Conservation (phyloP, 2,888 invertebrate genomes). For the Syrphus vitripennis region DNA sequence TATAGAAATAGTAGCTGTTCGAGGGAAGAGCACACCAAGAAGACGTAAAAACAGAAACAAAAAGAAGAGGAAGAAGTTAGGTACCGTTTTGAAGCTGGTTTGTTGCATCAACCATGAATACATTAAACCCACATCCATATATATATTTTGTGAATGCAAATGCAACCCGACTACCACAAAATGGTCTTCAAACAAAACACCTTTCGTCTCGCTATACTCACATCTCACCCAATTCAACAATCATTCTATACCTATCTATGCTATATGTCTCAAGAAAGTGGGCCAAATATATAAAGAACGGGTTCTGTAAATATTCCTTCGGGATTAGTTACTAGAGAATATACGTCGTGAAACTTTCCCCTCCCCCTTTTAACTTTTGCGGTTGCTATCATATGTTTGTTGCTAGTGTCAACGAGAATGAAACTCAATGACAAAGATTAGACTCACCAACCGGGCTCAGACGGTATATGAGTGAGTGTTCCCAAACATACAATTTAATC, state of each 20-base stretch:
- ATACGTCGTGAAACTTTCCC: background rate
- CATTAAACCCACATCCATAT: conserved; percentile 41
- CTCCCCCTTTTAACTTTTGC: background rate
- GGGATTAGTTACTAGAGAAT: conserved; percentile 47
- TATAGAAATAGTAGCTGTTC: background rate
- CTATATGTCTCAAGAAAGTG: conserved; percentile 27
- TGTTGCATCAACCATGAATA: conserved; percentile 37
- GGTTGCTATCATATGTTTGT: conserved; percentile 4
- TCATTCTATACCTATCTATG: background rate
- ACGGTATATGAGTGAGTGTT: background rate
- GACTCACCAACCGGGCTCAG: background rate
- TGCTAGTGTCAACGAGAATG: conserved; percentile 40
- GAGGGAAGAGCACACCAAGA: background rate
- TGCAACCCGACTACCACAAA: conserved; percentile 12
- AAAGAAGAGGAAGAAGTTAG: conserved; percentile 2
- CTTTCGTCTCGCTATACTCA: background rate
- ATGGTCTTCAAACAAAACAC: conserved; percentile 24
- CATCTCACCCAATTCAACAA: background rate
- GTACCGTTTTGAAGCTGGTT: conserved; percentile 35
- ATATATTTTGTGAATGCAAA: too few species aligned
- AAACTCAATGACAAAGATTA: conserved; percentile 41
- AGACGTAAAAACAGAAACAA: background rate
- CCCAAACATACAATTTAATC: background rate
- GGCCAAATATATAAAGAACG: conserved; percentile 62
- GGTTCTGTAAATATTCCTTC: conserved; percentile 65